Conservation (phyloP, 2,797 vertebrate species). For the Poeciliopsis gracilis region DNA sequence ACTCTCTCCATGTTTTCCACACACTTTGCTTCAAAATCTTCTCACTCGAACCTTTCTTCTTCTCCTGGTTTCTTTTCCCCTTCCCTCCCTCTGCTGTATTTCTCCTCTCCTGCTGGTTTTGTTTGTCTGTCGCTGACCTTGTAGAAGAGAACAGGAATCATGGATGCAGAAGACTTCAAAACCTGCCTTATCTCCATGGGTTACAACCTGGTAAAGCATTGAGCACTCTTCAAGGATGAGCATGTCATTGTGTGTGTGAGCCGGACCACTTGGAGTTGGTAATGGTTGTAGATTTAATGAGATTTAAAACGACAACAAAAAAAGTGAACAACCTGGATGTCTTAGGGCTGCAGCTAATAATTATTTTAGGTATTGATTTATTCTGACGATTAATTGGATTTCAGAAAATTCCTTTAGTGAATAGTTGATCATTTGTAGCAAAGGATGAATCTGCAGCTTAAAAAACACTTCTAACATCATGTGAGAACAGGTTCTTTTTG, state of each 20-base stretch:
- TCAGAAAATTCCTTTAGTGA: no score
- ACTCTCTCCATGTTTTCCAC: constrained; percentile 16
- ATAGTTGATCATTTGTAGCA: no score
- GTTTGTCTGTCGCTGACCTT: constrained; percentile 76
- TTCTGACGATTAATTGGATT: no score
- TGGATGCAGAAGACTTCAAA: constrained; percentile 99
- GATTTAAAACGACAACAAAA: background rate
- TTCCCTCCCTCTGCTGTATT: constrained; percentile 22
- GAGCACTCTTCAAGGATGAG: constrained; percentile 52
- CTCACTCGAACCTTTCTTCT: constrained; percentile 58
- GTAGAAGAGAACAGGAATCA: constrained; percentile 99
- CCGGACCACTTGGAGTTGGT: constrained; percentile 21
- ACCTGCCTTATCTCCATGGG: constrained; percentile 99
- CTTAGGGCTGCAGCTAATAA: no score
- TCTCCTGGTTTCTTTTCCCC: constrained; percentile 24
- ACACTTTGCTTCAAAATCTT: constrained; percentile 53
- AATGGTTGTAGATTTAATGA: constrained; percentile 6
- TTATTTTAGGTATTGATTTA: no score
- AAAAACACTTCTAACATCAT: no score
- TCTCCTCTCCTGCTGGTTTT: constrained; percentile 48
- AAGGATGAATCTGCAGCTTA: no score
- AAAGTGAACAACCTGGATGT: background rate
- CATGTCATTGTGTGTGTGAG: constrained; percentile 40
- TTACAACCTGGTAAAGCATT: constrained; percentile 97
- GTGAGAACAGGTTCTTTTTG: no score